Evolutionary conservation across 2,113 vertebrate genomes (phyloP), one percentile per base, ranked within the genome.

Genomic region (Paratilapia polleni): DNA sequence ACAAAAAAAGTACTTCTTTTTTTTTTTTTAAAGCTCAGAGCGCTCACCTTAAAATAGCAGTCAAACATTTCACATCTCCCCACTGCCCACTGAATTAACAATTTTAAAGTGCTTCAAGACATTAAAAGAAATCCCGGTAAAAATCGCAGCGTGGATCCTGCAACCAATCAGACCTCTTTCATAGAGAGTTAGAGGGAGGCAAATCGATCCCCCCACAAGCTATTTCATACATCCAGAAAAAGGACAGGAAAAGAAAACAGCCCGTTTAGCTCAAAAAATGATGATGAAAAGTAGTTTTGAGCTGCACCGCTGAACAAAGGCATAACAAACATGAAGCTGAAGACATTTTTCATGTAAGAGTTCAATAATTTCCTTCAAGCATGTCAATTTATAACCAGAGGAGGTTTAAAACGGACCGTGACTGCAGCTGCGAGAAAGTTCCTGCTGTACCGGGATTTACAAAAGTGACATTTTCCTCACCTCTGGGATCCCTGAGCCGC

Each of bases 401-500:
- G 11, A 54, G 6, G 43, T 5, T 34, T 73, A 20, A 54, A 0
- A 73, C 0, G 6, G 17, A 52, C 49, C 49, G 2, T 3, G 49
- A 15, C 49, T 52, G 49, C 49, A 52, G 49, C 17, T 15, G 5
- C 8, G 66, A 36, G 22, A 26, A 54, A 36, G 14, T 31, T 76
- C 41, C 43, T 77, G 9, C 0, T 41, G 7, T n/a, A 6, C 9
- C 19, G 0, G 36, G 38, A 58, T 60, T 34, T 3, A 3, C 10
- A 28, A 43, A 54, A 24, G 14, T 2, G 2, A 14, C 1, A 0
- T 57, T 36, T 5, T 73, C 6, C 96, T 96, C 91, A 99, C 98
- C 98, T 99, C 98, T 80, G 98, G 98, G 92, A 99, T 99, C 81
- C 98, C 98, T 0, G 98, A 99, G 85, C 98, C 98, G 59, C 98